Percentiles rank a stretch among this genome's conserved stretches.
These are phyloP conservation scores for Acleris cristana DNA, from an alignment of 2,888 invertebrate species.

Conservation along the genomic window DNA sequence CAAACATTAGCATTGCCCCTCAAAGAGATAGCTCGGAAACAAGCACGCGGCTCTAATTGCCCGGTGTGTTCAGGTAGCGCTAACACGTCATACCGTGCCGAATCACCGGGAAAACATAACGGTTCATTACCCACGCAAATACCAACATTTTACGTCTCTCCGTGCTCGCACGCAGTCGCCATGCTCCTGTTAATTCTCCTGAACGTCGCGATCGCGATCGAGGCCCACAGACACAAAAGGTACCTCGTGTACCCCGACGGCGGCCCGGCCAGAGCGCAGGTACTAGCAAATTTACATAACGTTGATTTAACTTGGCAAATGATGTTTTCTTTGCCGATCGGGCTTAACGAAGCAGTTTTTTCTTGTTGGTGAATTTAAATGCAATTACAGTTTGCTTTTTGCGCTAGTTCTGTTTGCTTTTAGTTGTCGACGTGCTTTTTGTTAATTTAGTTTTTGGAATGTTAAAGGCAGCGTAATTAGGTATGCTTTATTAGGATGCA, in stretches of 20 bases:
- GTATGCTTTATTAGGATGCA: too few species aligned
- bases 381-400: conserved; percentile 72
- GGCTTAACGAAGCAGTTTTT: conserved; percentile 78
- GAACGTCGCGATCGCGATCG: conserved; percentile 56
- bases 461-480: too few species aligned
- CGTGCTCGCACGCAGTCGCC: conserved; percentile 60
- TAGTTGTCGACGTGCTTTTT: too few species aligned
- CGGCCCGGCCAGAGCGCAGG: conserved; percentile 84
- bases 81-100: conserved; percentile 46
- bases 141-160: conserved; percentile 67
- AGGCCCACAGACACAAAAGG: conserved; percentile 72
- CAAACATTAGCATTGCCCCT: not conserved
- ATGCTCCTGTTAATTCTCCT: conserved; percentile 69
- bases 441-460: too few species aligned
- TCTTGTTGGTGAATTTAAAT: conserved; percentile 77
- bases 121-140: conserved; percentile 80
- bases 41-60: conserved; percentile 30
- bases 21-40: conserved; percentile 26
- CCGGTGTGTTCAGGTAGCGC: conserved; percentile 25
- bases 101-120: conserved; percentile 80
- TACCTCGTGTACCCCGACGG: conserved; percentile 85
- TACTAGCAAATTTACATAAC: conserved; percentile 71
- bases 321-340: conserved; percentile 75
- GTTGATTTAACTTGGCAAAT: conserved; percentile 73
- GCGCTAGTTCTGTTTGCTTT: conserved; percentile 15